Base-by-base conservation (phyloP, 2,797 vertebrate species). In the Catostomus latipinnis region DNA sequence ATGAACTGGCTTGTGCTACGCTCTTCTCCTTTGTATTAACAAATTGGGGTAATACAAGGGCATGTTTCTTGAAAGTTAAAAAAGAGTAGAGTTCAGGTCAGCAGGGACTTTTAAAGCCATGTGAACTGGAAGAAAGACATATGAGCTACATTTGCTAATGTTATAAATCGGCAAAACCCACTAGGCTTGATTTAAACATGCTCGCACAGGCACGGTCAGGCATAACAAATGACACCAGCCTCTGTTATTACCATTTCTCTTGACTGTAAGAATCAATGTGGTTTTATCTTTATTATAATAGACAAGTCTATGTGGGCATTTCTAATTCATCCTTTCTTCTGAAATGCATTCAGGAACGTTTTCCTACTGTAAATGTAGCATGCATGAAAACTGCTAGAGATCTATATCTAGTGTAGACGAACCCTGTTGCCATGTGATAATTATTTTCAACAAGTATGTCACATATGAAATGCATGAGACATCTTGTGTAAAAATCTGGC, bases 391-490 rank as follows among this genome's bases (percentile, higher is more conserved):
- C 57, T 54, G 50, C 66, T 22, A 49, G 45, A 79, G 62, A 57
- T 50, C 6, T n/a, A 62, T 14, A 69, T 13, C 46, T 22, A 22
- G 1, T 34, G 34, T 43, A 72, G 58, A 6, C 65, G 50, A 85
- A 71, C 70, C 12, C 34, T 54, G 50, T 82, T 58, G 85, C 84
- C 86, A 85, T 53, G 81, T 71, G 81, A 72, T 90, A 91, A 91
- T 92, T 91, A 87, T 92, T 93, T 85, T 89, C 88, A 60, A 71
- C 88, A 89, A 91, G 86, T 86, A 86, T 89, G 89, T 90, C 87
- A 87, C 84, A 83, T 91, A 92, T 91, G 84, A 90, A 92, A 92
- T 91, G 90, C 89, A 90, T 90, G 87, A 91, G 87, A 88, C 88
- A 86, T 86, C 87, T 88, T 76, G 82, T 86, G 89, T 86, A 85